Conservation (phyloP, 2,113 vertebrate genomes). For the Caloenas nicobarica region DNA sequence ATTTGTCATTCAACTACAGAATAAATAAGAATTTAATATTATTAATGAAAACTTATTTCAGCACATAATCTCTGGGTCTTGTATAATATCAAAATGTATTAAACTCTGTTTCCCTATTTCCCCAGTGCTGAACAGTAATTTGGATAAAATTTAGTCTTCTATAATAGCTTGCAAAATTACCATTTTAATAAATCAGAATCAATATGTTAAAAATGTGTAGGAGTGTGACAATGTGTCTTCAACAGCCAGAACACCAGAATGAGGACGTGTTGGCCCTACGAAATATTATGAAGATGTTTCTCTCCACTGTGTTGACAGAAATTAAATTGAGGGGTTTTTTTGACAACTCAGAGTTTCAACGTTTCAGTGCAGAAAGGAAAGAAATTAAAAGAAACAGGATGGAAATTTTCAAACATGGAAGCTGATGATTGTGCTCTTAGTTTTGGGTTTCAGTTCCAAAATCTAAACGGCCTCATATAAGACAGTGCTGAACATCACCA, state of each 20-base stretch:
- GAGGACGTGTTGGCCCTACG: not conserved
- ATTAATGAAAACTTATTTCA: not conserved
- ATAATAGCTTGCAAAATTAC: not conserved
- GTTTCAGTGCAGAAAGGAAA: not conserved
- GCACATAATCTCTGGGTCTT: not conserved
- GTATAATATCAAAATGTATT: not conserved
- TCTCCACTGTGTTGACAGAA: not conserved
- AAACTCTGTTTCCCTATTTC: not conserved
- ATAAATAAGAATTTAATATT: not conserved
- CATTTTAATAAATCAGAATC: not conserved
- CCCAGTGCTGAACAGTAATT: not conserved
- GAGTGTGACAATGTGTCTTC: conserved; percentile 20
- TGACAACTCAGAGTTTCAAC: not conserved
- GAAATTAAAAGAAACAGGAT: not conserved
- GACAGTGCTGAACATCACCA: not conserved
- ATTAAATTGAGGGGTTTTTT: not conserved
- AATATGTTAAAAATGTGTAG: not conserved
- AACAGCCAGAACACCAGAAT: not conserved
- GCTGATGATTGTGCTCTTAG: not conserved
- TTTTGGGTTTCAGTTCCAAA: not conserved
- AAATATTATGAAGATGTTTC: not conserved
- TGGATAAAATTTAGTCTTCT: not conserved
- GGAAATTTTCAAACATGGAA: not conserved
- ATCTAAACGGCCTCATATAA: not conserved
- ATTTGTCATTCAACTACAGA: not conserved